Percentiles rank a stretch among this genome's conserved stretches.
Evolutionary conservation across 1,140 invertebrate genomes (phyloP).

Genomic region (Euglossa dilemma): DNA sequence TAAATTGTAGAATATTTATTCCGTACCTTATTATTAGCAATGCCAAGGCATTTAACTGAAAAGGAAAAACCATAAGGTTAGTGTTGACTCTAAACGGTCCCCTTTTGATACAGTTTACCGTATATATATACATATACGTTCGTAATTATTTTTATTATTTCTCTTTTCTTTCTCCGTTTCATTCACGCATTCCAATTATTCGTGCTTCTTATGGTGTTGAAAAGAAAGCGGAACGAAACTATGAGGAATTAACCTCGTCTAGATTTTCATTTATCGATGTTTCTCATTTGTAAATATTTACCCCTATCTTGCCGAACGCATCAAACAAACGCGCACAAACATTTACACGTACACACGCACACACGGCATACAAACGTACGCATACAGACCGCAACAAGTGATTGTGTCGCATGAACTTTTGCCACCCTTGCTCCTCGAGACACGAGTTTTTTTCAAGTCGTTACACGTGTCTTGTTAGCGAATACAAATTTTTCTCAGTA

Average conservation of each 20-base stretch:
- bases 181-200: conserved; percentile 35
- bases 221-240: not conserved
- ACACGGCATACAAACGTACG: not conserved
- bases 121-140: conserved; percentile 4
- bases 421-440: not conserved
- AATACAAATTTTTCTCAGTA: not conserved
- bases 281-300: conserved; percentile 29
- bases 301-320: not conserved
- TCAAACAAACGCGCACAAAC: conserved; percentile 1
- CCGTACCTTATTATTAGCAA: conserved; percentile 55
- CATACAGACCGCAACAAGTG: conserved; percentile 17
- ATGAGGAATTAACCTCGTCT: not conserved
- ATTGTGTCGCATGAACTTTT: conserved; percentile 36
- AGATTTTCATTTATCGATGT: conserved; percentile 14
- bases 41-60: conserved; percentile 51
- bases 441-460: not conserved
- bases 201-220: conserved; percentile 45
- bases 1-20: conserved; percentile 54
- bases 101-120: conserved; percentile 38
- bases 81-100: conserved; percentile 53
- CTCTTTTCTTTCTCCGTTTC: not conserved
- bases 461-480: not conserved
- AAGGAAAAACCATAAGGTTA: conserved; percentile 52
- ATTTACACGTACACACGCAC: not conserved
- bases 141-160: conserved; percentile 12